Evolutionary conservation across 2,888 invertebrate species (phyloP).

Genomic region (Andrena camellia): DNA sequence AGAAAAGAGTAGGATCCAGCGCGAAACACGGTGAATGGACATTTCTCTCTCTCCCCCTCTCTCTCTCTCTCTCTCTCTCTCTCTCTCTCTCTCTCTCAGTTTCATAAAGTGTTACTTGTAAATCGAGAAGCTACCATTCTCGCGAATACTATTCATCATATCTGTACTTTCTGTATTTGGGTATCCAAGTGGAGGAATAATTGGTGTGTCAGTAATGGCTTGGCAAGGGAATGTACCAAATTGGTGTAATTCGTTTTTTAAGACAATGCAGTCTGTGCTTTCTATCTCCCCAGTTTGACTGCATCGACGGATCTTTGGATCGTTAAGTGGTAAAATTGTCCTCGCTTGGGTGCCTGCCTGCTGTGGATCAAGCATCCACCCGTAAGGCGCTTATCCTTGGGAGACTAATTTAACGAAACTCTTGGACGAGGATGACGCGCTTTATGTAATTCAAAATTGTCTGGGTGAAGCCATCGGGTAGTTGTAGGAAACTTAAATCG

Average conservation of each 20-base stretch:
- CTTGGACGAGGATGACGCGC: background rate
- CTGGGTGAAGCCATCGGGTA: background rate
- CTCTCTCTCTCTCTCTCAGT: too few relatives aligned
- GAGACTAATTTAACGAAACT: background rate
- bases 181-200: background rate
- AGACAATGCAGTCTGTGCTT: background rate
- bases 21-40: too few relatives aligned
- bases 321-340: slow-evolving; percentile 43
- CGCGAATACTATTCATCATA: background rate
- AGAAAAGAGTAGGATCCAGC: slow-evolving; percentile 2
- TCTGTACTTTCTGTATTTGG: background rate
- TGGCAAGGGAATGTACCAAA: background rate
- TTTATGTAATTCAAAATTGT: background rate
- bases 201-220: slow-evolving; percentile 13
- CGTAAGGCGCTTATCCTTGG: background rate
- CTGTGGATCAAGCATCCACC: background rate
- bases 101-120: too few relatives aligned
- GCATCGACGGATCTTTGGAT: slow-evolving; percentile 46
- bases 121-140: too few relatives aligned
- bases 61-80: too few relatives aligned
- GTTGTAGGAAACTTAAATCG: background rate
- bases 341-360: slow-evolving; percentile 38
- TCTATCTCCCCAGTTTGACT: background rate
- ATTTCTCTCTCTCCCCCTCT: too few relatives aligned
- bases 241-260: background rate